Base-by-base conservation (phyloP, 2,888 invertebrate species). In the Monopis laevigella region DNA sequence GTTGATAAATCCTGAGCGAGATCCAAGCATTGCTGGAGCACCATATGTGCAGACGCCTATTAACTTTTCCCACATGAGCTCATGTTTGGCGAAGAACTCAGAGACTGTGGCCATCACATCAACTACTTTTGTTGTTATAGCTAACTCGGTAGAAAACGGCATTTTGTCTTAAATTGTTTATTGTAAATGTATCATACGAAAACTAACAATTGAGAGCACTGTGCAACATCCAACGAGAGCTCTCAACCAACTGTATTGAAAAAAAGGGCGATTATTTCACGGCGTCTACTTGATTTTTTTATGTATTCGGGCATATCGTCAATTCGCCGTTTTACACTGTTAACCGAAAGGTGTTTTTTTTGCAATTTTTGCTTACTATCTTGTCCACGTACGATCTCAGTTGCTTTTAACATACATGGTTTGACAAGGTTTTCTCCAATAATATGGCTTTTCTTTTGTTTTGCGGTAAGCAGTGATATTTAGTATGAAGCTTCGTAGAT, bases 1-100 rank as follows among this genome's bases (percentile, higher is more conserved):
- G 42, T 17, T 43, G 19, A 43, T 32, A 4, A 52, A 47, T 3
- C 52, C 51, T 14, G 51, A 52, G 16, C 49, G 51, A 41, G 45
- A 48, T 28, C 52, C 52, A 34, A 52, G 39, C 51, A 53, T 47
- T 38, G 47, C 48, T 6, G 52, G 51, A 48, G 51, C 50, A 29
- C 51, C 51, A 19, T 55, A 50, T 39, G 51, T 53, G 44, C 50
- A 51, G 5, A 54, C 34, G n/a, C 44, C 50, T 11, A 47, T 43
- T 19, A 52, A 44, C 14, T 49, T 54, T 17, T 52, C 32, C 54
- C 50, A 55, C 13, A 19, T 48, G 12, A 45, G 36, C 28, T 47
- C 41, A 32, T 43, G 44, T 44, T 46, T 46, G 38, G 8, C 24
- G 19, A 44, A 44, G 24, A 44, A 44, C 43, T 45, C 40, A 39